Evolutionary conservation across 1,140 invertebrate species (phyloP).

Genomic region (Camponotus pennsylvanicus): DNA sequence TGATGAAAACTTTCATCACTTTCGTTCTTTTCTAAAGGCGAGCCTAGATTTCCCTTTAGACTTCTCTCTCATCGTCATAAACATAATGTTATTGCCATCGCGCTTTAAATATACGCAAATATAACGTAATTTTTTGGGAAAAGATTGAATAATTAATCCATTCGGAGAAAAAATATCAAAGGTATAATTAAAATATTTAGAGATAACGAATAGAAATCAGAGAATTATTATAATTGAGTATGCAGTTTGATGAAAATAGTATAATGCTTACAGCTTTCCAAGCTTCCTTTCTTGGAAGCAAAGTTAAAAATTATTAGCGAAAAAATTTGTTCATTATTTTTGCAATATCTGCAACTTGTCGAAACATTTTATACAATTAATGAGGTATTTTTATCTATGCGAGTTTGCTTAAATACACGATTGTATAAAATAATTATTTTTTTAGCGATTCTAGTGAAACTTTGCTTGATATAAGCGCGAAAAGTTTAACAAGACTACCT

Average conservation of each 20-base stretch:
- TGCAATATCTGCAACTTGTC: background rate
- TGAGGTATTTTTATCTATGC: background rate
- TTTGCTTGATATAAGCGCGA: background rate
- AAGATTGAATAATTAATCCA: background rate
- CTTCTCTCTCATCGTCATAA: background rate
- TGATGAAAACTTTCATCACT: constrained; percentile 1
- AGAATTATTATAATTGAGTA: background rate
- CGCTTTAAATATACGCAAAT: background rate
- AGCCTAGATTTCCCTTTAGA: too few relatives aligned
- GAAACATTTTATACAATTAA: background rate
- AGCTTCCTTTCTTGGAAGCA: background rate
- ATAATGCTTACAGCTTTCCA: background rate
- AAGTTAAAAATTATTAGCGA: background rate
- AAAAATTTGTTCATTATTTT: constrained; percentile 13
- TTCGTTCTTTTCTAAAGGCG: background rate
- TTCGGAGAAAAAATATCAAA: background rate
- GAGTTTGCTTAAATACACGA: background rate
- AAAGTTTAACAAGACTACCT: constrained; percentile 25
- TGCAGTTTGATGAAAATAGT: background rate
- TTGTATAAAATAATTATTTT: background rate
- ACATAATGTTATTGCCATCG: background rate
- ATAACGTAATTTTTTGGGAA: background rate
- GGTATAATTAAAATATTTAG: background rate
- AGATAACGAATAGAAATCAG: background rate
- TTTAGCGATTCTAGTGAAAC: background rate